Evolutionary conservation across 2,113 vertebrate species (phyloP).

Genomic region (Sylvia atricapilla): DNA sequence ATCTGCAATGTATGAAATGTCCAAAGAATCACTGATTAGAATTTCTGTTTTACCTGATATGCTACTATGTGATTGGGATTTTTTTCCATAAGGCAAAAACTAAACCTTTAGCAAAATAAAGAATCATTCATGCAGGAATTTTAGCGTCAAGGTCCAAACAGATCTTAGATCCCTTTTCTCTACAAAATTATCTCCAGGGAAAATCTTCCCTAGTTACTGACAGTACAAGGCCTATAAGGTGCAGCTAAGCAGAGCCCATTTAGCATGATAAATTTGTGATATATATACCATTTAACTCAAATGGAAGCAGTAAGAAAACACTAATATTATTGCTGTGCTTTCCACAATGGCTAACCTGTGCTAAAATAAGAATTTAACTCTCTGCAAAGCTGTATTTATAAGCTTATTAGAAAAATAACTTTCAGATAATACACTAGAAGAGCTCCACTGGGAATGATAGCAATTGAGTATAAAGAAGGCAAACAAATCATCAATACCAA

Average conservation of each 20-base stretch:
- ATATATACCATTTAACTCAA: background rate
- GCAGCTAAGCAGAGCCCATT: background rate
- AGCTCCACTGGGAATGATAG: background rate
- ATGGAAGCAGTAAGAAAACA: background rate
- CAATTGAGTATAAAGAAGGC: background rate
- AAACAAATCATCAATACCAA: background rate
- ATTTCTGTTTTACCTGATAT: background rate
- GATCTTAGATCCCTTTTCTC: background rate
- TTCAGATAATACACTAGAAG: background rate
- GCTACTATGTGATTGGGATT: rapidly evolving
- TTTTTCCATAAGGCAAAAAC: background rate
- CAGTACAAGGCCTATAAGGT: background rate
- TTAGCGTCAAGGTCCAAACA: background rate
- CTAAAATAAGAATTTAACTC: background rate
- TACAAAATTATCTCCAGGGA: background rate
- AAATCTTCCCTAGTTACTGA: background rate
- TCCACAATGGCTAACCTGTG: background rate
- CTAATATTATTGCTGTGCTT: background rate
- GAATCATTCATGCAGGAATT: background rate
- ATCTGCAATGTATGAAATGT: background rate
- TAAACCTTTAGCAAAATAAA: background rate
- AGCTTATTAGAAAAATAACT: background rate
- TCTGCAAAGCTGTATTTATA: background rate
- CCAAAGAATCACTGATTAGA: background rate
- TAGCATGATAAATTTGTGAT: background rate